phyloP scores from a whole-genome alignment of 2,888 invertebrate species.

The Acanthosepion esculentum region DNA sequence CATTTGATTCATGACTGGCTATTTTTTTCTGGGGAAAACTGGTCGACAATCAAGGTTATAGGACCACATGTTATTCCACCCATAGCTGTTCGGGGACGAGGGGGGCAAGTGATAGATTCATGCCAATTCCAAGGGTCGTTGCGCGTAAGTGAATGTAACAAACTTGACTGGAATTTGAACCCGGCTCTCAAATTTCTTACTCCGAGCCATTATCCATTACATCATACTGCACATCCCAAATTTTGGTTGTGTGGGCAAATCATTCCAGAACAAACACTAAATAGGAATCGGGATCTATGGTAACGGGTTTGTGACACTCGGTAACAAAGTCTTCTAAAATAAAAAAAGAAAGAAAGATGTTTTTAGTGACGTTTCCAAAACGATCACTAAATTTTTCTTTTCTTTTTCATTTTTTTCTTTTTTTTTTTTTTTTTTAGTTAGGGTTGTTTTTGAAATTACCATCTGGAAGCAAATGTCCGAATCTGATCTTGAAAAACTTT shows the following conservation, averaged over 20 bases:
- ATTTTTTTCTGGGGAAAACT: too few relatives aligned
- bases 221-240: too few relatives aligned
- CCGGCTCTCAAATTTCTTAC: too few relatives aligned
- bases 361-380: neutral
- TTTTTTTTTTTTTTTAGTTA: neutral
- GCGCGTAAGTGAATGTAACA: too few relatives aligned
- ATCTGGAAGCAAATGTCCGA: neutral
- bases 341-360: neutral
- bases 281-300: neutral
- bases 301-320: neutral
- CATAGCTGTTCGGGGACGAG: too few relatives aligned
- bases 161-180: too few relatives aligned
- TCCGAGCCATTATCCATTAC: too few relatives aligned
- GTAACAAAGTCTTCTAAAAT: neutral
- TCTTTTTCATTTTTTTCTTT: neutral
- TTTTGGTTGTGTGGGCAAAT: neutral
- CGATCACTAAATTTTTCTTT: neutral
- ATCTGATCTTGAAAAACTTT: neutral
- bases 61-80: too few relatives aligned
- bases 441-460: neutral
- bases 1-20: too few relatives aligned
- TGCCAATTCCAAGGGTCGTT: too few relatives aligned
- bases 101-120: too few relatives aligned
- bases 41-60: too few relatives aligned
- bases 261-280: neutral